Conservation (phyloP, 1,140 invertebrate genomes). For the Zaprionus capensis region DNA sequence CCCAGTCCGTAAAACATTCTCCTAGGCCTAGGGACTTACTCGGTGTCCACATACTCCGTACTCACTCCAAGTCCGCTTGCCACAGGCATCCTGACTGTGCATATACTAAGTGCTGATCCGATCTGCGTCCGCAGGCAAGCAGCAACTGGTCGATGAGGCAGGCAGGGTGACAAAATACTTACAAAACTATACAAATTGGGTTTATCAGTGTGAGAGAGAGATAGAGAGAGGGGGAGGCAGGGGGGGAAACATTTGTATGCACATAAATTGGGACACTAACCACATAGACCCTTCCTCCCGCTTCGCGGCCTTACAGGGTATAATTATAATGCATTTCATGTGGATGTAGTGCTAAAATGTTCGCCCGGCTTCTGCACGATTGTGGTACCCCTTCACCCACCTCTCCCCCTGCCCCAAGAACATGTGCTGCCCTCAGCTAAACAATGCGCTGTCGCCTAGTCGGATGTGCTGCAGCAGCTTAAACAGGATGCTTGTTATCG, state of each 20-base stretch:
- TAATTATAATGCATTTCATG: slow-evolving; percentile 8
- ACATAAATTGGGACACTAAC: not conserved
- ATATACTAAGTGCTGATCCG: not conserved
- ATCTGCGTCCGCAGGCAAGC: not conserved
- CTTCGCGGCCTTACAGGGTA: not conserved
- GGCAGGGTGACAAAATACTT: not conserved
- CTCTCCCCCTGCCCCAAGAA: not conserved
- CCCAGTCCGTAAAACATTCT: no score
- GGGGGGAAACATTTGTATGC: not conserved
- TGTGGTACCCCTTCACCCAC: no score
- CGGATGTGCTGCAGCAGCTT: slow-evolving; percentile 5
- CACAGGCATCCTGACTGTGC: not conserved
- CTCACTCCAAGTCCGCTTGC: not conserved
- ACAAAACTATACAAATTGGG: slow-evolving; percentile 6
- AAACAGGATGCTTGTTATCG: slow-evolving; percentile 6
- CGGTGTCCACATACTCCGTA: no score
- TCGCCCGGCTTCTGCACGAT: not conserved
- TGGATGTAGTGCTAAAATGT: slow-evolving; percentile 5
- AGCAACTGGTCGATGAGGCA: not conserved
- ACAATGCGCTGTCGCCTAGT: slow-evolving; percentile 4
- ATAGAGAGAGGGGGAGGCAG: not conserved
- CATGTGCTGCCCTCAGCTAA: not conserved
- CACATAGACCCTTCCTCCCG: not conserved
- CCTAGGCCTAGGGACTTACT: no score
- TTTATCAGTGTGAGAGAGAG: not conserved